Percentiles rank a stretch among this genome's conserved stretches.
phyloP scores from a whole-genome alignment of 1,140 invertebrate species.

The Maniola jurtina region DNA sequence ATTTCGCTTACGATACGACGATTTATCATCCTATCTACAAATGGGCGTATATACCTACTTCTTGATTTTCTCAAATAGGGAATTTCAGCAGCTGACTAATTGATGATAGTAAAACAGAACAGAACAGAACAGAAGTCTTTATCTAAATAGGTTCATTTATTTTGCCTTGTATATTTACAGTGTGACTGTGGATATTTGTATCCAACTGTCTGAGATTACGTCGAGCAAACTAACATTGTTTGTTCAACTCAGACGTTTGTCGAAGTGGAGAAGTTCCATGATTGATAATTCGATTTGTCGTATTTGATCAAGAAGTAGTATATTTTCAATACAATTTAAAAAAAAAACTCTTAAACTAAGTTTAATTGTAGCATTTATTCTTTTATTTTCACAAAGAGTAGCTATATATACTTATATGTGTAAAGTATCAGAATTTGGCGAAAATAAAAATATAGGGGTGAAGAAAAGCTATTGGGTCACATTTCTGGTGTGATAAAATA shows the following conservation, averaged over 20 bases:
- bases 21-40: slow-evolving; percentile 11
- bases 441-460: no score
- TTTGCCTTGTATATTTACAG: neutral
- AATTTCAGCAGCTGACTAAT: neutral
- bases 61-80: neutral
- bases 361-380: no score
- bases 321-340: neutral
- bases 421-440: no score
- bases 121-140: neutral
- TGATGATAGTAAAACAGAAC: no score
- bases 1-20: slow-evolving; percentile 1
- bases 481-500: neutral
- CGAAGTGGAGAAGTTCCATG: slow-evolving; percentile 5
- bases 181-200: neutral
- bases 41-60: neutral
- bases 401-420: no score
- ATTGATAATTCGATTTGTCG: slow-evolving; percentile 12
- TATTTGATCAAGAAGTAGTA: neutral
- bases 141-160: neutral
- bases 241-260: slow-evolving; percentile 10
- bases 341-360: no score
- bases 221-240: slow-evolving; percentile 5
- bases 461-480: neutral
- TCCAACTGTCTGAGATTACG: neutral
- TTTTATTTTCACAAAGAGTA: no score